Evolutionary conservation across 1,140 invertebrate species (phyloP).

Genomic region (Scaptomyza hsui): DNA sequence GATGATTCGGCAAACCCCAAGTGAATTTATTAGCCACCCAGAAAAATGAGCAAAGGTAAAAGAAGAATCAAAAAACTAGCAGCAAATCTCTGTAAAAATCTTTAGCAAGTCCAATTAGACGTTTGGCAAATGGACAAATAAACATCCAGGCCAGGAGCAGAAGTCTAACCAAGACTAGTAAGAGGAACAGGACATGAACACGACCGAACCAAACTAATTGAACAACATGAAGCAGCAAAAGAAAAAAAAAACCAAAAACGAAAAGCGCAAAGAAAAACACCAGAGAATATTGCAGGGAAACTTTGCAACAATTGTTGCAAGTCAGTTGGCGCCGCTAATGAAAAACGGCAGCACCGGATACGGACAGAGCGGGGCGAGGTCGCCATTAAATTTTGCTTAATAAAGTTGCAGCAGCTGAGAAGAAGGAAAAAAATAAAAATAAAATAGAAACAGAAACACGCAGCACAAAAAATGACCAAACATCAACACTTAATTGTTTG

Average conservation of each 20-base stretch:
- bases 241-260: constrained; percentile 31
- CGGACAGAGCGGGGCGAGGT: neutral
- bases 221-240: constrained; percentile 75
- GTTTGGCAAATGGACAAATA: constrained; percentile 76
- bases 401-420: constrained; percentile 76
- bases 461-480: constrained; percentile 64
- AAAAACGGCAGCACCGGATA: constrained; percentile 60
- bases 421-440: constrained; percentile 1
- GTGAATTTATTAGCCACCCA: constrained; percentile 38
- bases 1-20: constrained; percentile 21
- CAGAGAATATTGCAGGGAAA: constrained; percentile 71
- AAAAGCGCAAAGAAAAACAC: constrained; percentile 11
- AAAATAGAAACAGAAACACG: constrained; percentile 4
- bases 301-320: constrained; percentile 79
- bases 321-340: constrained; percentile 77
- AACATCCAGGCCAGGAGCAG: constrained; percentile 27
- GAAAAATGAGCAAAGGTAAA: constrained; percentile 32
- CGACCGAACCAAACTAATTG: constrained; percentile 69
- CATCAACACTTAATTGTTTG: constrained; percentile 82
- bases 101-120: constrained; percentile 81
- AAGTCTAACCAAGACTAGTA: constrained; percentile 13
- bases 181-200: constrained; percentile 18
- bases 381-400: constrained; percentile 81
- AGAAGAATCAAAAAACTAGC: constrained; percentile 39
- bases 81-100: constrained; percentile 80